A percentile compares a stretch with the other conserved stretches of the same genome.
Evolutionary conservation across 2,113 vertebrate species (phyloP).

Genomic region (Toxostoma redivivum): DNA sequence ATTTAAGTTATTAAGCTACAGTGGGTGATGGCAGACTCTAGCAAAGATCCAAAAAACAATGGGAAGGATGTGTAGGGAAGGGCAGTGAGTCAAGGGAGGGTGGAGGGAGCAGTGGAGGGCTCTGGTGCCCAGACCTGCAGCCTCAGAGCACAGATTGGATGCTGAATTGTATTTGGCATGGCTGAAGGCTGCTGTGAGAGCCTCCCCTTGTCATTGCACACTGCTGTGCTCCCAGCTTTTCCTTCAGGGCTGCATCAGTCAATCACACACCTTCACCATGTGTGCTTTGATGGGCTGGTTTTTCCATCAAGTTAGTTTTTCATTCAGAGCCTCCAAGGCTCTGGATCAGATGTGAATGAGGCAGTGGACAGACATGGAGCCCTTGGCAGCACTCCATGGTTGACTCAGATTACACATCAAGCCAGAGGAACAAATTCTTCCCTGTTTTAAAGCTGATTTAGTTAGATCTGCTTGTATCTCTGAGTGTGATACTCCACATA

Average conservation of each 20-base stretch:
- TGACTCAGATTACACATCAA: not conserved
- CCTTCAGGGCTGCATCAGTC: not conserved
- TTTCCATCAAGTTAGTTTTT: not conserved
- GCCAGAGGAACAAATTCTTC: not conserved
- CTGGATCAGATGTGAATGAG: not conserved
- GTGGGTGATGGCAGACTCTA: not conserved
- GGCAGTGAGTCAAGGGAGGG: not conserved
- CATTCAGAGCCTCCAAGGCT: not conserved
- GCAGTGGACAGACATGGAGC: not conserved
- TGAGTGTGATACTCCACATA: not conserved
- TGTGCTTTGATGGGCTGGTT: not conserved
- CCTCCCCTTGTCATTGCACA: not conserved
- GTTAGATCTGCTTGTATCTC: not conserved
- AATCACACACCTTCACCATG: not conserved
- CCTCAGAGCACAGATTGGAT: not conserved
- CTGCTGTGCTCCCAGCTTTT: not conserved
- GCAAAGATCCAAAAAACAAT: not conserved
- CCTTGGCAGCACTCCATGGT: not conserved
- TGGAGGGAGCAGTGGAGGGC: not conserved
- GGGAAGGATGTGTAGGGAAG: not conserved
- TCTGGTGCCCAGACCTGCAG: not conserved
- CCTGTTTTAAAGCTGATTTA: not conserved
- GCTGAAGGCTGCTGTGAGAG: not conserved
- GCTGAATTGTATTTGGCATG: not conserved
- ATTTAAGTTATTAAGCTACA: not conserved